These are phyloP conservation scores for Peromyscus californicus DNA, from an alignment of 2,113 vertebrate species.

Conservation along the genomic window DNA sequence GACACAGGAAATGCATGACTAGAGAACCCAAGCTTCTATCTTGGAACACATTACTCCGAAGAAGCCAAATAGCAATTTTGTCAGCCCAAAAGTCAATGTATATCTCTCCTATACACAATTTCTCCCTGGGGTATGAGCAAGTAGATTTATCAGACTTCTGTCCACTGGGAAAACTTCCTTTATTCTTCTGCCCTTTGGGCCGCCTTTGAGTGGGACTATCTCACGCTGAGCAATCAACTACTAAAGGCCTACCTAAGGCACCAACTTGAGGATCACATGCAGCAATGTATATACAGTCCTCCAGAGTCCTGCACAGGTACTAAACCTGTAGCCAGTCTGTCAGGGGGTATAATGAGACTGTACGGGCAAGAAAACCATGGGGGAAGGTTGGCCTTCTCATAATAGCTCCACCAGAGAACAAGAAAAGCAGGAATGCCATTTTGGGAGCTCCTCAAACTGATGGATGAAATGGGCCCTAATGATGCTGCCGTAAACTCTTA, in stretches of 20 bases:
- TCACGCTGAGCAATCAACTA: not conserved
- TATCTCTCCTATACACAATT: not conserved
- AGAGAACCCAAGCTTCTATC: not conserved
- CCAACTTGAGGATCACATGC: not conserved
- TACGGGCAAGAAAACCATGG: not conserved
- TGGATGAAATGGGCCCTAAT: not conserved
- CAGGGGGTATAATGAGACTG: not conserved
- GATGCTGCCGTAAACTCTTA: constrained; percentile 9
- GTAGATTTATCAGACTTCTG: not conserved
- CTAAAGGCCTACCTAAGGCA: not conserved
- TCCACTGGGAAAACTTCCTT: not conserved
- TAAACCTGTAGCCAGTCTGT: not conserved
- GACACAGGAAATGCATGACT: not conserved
- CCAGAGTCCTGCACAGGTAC: not conserved
- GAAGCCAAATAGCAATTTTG: not conserved
- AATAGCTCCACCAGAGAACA: not conserved
- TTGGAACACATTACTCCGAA: not conserved
- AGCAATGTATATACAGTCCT: not conserved
- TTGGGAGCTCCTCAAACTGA: not conserved
- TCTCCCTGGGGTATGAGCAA: not conserved
- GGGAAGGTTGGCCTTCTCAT: not conserved
- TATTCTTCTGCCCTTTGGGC: not conserved
- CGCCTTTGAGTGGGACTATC: not conserved
- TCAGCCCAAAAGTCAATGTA: not conserved
- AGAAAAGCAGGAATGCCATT: not conserved